phyloP scores from a whole-genome alignment of 92 coral and sea anemone species.

The Zoanthus sansibaricus region DNA sequence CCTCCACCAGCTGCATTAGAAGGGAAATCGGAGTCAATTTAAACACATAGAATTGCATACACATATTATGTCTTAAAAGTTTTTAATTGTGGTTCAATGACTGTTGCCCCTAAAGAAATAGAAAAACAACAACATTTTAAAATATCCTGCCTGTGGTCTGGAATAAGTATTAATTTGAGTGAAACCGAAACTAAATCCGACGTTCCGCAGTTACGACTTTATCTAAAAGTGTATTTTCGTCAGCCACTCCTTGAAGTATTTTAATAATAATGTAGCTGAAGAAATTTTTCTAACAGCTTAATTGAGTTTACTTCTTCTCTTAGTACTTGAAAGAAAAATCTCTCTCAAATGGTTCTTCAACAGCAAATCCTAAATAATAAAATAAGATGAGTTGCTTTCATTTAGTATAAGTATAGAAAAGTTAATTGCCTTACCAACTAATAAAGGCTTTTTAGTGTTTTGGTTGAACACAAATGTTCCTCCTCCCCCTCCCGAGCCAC shows the following conservation, averaged over 20 bases:
- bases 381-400: not conserved
- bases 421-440: slow-evolving; percentile 65
- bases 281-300: too few relatives aligned
- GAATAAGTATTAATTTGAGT: too few relatives aligned
- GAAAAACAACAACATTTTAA: too few relatives aligned
- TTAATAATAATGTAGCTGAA: too few relatives aligned
- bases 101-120: too few relatives aligned
- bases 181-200: too few relatives aligned
- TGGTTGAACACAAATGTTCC: slow-evolving; percentile 80
- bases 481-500: slow-evolving; percentile 95
- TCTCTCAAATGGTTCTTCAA: not conserved
- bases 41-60: not conserved
- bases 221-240: too few relatives aligned
- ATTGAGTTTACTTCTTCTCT: too few relatives aligned
- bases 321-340: too few relatives aligned
- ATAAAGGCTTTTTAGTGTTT: slow-evolving; percentile 66
- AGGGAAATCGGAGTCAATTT: not conserved
- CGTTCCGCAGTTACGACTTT: too few relatives aligned
- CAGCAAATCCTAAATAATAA: not conserved
- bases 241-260: too few relatives aligned
- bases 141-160: too few relatives aligned
- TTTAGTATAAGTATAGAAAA: not conserved
- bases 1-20: not conserved
- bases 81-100: not conserved
- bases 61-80: not conserved